Evolutionary conservation across 2,113 vertebrate species (phyloP), one percentile per base, ranked within the genome.

Genomic region (Centropristis striata): DNA sequence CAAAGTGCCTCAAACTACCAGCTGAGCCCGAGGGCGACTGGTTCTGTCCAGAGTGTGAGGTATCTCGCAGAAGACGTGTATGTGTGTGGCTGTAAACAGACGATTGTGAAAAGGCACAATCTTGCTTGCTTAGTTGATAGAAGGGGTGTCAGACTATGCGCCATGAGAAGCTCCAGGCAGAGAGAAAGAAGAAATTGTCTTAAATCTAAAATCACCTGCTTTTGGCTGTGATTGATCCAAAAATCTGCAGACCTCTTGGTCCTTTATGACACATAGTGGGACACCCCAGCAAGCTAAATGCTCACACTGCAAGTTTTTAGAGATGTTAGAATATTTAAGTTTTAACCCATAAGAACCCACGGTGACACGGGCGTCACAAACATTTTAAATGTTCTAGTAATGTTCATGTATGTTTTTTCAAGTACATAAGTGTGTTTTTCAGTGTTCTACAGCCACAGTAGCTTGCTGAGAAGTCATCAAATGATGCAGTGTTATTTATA

Each of bases 11-110:
- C 97, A 99, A 99, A 98, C 97, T 99, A 96, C 97, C 97, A 92
- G 97, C 98, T 55, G 98, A 99, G 96, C 98, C 98, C 91, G 98
- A 99, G 96, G 98, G 98, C 94, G 98, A 99, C 97, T 99, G 98
- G 98, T 99, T 99, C 97, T 99, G 98, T 96, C 98, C 98, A 88
- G 98, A 99, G 95, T 99, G 98, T 97, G 98, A 99, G 98, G 98
- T 99, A 97, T 92, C 91, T 84, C 74, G 66, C 61, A 71, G 65
- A 66, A 86, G 83, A 84, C 58, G 80, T 76, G 65, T 84, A n/a
- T 70, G 80, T 75, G 83, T 83, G 83, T 60, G 71, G 54, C 53
- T 71, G 72, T 80, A 53, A 72, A 75, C 58, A 61, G 78, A 28
- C 8, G 10, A 71, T 60, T 71, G 59, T 78, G 61, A 23, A 15